A percentile compares a stretch with the other conserved stretches of the same genome.
phyloP scores from a whole-genome alignment of 2,797 vertebrate genomes.

The Urosaurus nigricauda region DNA sequence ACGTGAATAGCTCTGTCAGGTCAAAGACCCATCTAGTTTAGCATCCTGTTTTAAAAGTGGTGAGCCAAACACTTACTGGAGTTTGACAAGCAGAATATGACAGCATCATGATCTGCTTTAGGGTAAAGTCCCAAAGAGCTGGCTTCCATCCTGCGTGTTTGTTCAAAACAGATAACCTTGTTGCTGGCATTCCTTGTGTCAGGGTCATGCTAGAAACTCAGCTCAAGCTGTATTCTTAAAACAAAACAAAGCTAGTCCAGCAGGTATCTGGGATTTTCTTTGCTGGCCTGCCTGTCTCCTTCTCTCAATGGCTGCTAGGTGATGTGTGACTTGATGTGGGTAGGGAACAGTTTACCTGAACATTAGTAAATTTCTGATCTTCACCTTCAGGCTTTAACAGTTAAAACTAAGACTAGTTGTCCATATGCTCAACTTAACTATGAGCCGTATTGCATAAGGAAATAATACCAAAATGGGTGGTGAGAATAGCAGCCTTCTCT shows the following conservation, averaged over 20 bases:
- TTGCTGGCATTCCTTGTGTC: not conserved
- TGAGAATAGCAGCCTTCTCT: too few relatives aligned
- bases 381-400: too few relatives aligned
- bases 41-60: not conserved
- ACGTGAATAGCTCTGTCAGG: not conserved
- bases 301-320: not conserved
- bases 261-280: too few relatives aligned
- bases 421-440: not conserved
- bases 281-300: too few relatives aligned
- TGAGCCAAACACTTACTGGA: not conserved
- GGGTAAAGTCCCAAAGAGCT: too few relatives aligned
- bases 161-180: not conserved
- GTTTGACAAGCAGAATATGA: not conserved
- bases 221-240: not conserved
- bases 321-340: not conserved
- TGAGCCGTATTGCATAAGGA: too few relatives aligned
- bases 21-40: not conserved
- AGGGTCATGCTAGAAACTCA: not conserved
- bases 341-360: not conserved
- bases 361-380: too few relatives aligned
- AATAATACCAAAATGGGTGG: too few relatives aligned
- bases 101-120: too few relatives aligned
- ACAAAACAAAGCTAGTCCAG: not conserved
- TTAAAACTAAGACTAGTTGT: too few relatives aligned
- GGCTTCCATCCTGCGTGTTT: not conserved